A percentile compares a stretch with the other conserved stretches of the same genome.
These are phyloP conservation scores for Hipposideros armiger DNA, from an alignment of 2,113 vertebrate genomes.

Conservation along the genomic window DNA sequence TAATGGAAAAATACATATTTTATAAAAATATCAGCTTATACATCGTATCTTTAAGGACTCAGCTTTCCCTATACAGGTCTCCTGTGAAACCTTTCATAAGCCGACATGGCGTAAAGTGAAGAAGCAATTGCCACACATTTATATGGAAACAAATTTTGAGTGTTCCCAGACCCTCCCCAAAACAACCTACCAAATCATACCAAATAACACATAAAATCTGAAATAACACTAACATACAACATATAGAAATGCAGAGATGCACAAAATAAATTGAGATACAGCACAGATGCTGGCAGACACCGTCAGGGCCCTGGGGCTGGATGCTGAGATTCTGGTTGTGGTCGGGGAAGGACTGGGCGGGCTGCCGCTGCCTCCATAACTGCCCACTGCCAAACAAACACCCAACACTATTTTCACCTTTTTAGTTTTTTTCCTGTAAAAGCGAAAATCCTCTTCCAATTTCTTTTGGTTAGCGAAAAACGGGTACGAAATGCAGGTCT, in stretches of 20 bases:
- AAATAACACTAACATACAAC: background rate
- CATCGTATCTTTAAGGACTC: background rate
- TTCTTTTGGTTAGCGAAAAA: background rate
- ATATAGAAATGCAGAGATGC: background rate
- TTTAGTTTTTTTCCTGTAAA: background rate
- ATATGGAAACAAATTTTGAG: background rate
- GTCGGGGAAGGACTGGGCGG: rapidly evolving
- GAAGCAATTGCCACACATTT: background rate
- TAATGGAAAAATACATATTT: background rate
- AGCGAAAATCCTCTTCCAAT: background rate
- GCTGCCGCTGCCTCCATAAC: background rate
- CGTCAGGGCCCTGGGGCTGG: background rate
- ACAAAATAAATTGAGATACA: background rate
- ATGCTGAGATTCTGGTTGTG: too few species aligned
- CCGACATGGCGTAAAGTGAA: background rate
- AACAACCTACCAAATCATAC: background rate
- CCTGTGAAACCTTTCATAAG: background rate
- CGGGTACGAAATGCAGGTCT: background rate
- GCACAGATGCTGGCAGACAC: background rate
- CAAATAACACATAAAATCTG: background rate
- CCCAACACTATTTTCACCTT: background rate
- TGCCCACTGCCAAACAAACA: background rate
- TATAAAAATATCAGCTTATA: background rate
- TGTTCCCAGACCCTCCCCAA: background rate
- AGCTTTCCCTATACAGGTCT: background rate